Evolutionary conservation across 2,888 invertebrate species (phyloP).

Genomic region (Acleris emargana): DNA sequence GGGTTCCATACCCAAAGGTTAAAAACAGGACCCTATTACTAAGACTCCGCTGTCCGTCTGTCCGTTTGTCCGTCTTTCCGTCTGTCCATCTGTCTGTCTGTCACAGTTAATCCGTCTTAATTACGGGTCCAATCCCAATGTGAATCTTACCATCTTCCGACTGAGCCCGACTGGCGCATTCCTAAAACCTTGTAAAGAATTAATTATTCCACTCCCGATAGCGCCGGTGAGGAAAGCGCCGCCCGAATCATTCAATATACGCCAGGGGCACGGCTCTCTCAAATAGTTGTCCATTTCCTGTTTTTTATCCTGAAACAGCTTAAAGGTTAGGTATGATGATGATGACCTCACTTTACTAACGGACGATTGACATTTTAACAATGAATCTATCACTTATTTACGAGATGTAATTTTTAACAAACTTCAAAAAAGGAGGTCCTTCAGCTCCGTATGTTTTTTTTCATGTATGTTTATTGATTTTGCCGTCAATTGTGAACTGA

Average conservation of each 20-base stretch:
- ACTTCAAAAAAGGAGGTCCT: not conserved
- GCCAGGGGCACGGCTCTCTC: slow-evolving; percentile 98
- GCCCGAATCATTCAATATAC: slow-evolving; percentile 99
- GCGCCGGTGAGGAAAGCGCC: slow-evolving; percentile 99
- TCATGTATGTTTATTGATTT: not conserved
- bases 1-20: too few relatives aligned
- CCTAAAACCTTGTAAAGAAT: slow-evolving; percentile 97
- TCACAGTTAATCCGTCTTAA: not conserved
- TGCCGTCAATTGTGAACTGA: slow-evolving; percentile 21
- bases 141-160: slow-evolving; percentile 85
- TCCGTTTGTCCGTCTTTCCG: too few relatives aligned
- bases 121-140: slow-evolving; percentile 18
- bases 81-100: too few relatives aligned
- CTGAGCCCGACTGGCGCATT: slow-evolving; percentile 96
- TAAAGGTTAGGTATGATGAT: slow-evolving; percentile 74
- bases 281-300: slow-evolving; percentile 96
- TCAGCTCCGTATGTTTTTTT: not conserved
- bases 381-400: slow-evolving; percentile 2
- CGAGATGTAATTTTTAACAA: not conserved
- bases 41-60: too few relatives aligned
- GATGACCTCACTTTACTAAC: slow-evolving; percentile 64
- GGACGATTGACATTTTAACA: not conserved
- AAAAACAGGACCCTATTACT: too few relatives aligned
- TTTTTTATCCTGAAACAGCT: slow-evolving; percentile 50
- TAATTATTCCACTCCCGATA: slow-evolving; percentile 98